Evolutionary conservation across 2,888 invertebrate genomes (phyloP), one percentile per base, ranked within the genome.

Genomic region (Neuroscelio doddi): DNA sequence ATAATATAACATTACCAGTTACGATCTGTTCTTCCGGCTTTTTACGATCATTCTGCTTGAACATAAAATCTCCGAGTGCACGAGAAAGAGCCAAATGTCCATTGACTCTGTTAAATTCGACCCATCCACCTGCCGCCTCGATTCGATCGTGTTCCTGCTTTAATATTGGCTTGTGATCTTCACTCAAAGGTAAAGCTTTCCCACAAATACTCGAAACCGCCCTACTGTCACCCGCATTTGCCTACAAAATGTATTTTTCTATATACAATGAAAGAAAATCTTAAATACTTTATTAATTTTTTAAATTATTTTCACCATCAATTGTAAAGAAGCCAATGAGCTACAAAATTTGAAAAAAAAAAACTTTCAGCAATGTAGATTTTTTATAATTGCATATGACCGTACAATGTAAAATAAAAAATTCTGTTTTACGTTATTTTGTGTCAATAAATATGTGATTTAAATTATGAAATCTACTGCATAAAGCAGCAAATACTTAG

Each of bases 41-140:
- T 82, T 95, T 93, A 58, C 90, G 88, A 51, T 92, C 90, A 85
- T 98, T 98, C 72, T 91, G 89, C 86, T 99, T 99, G 86, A 97
- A 99, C 61, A 94, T 92, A 85, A 97, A 99, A 86, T 99, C 99
- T 0, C 99, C 99, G 1, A 99, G 87, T 0, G 99, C 98, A 71
- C 98, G 88, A 1, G 98, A 98, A 44, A 99, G 86, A 0, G 99
- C 98, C 70, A 99, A 87, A 86, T 97, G 97, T 1, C 98, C 98
- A 85, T 99, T 98, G n/a, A 99, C 98, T 72, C 98, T 88, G 87
- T 97, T 97, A 74, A 94, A 92, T 84, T 98, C 96, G 1, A 99
- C 98, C 93, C 94, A 98, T 45, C 98, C 98, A 2, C 98, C 98
- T 27, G 97, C 98, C 0, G 95, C 94, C 27, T 89, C 90, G 74